These are phyloP conservation scores for Lepus americanus DNA, from an alignment of 2,113 vertebrate species.

Conservation along the genomic window DNA sequence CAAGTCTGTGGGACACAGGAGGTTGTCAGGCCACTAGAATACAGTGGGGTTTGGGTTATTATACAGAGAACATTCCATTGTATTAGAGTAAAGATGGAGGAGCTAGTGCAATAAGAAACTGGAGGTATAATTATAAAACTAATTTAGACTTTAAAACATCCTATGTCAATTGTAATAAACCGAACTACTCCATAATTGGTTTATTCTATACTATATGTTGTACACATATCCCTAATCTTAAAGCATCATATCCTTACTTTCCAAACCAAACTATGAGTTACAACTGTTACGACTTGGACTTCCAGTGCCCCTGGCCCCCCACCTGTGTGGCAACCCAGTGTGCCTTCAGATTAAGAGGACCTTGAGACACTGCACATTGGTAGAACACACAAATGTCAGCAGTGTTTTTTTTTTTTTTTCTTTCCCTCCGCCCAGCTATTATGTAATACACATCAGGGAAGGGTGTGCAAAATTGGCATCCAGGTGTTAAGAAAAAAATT, in stretches of 20 bases:
- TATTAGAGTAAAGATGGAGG: not conserved
- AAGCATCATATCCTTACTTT: slow-evolving; percentile 41
- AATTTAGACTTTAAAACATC: slow-evolving; percentile 35
- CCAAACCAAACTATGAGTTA: not conserved
- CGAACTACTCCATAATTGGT: not conserved
- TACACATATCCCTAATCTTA: not conserved
- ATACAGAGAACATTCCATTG: not conserved
- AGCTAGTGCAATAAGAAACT: slow-evolving; percentile 12
- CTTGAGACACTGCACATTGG: not conserved
- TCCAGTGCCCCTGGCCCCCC: not conserved
- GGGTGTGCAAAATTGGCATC: slow-evolving; percentile 55
- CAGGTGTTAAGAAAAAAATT: slow-evolving; percentile 19
- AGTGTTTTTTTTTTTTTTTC: not conserved
- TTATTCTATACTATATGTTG: slow-evolving; percentile 20
- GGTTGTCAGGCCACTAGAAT: not conserved
- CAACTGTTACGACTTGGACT: not conserved
- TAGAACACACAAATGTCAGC: not conserved
- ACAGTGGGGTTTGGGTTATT: slow-evolving; percentile 44
- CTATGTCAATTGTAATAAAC: slow-evolving; percentile 53
- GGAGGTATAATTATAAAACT: slow-evolving; percentile 54
- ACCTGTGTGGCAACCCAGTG: not conserved
- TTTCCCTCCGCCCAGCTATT: slow-evolving; percentile 10
- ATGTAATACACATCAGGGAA: slow-evolving; percentile 54
- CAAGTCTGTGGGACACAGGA: not conserved
- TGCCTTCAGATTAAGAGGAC: not conserved